A percentile compares a stretch with the other conserved stretches of the same genome.
phyloP scores from a whole-genome alignment of 2,888 invertebrate species.

The Philaethria dido region DNA sequence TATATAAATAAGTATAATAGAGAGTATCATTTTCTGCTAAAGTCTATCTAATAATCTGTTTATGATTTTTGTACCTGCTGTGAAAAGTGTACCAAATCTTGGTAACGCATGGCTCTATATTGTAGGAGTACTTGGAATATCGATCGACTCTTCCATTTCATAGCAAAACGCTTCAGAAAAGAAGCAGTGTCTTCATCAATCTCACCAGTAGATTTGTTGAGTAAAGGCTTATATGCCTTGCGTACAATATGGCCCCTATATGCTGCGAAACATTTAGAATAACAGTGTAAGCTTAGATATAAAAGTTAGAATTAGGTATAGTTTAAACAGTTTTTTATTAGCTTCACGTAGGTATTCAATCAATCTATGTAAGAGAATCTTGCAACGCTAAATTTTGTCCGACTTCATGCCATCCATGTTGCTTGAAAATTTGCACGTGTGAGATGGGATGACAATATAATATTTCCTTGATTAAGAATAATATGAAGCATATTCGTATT shows the following conservation, averaged over 20 bases:
- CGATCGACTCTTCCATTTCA: slow-evolving; percentile 92
- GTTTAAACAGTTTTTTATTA: too few species aligned
- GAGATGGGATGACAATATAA: too few species aligned
- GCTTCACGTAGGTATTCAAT: too few species aligned
- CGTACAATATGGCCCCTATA: slow-evolving; percentile 88
- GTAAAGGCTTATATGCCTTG: slow-evolving; percentile 85
- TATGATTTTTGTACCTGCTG: slow-evolving; percentile 87
- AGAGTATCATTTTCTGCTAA: background rate
- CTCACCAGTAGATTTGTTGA: slow-evolving; percentile 85
- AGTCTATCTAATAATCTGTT: too few species aligned
- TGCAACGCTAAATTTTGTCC: too few species aligned
- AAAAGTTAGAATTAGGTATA: background rate
- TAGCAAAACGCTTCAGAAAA: slow-evolving; percentile 89
- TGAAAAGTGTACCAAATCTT: slow-evolving; percentile 93
- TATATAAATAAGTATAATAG: background rate
- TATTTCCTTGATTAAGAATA: too few species aligned
- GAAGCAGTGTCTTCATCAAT: slow-evolving; percentile 88
- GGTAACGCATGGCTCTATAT: slow-evolving; percentile 91
- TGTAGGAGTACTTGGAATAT: slow-evolving; percentile 92
- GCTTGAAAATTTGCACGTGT: too few species aligned
- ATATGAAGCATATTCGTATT: too few species aligned
- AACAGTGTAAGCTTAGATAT: background rate
- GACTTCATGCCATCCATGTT: too few species aligned
- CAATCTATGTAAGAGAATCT: too few species aligned
- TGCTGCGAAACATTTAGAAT: slow-evolving; percentile 70